Base-by-base conservation (phyloP, 2,113 vertebrate genomes). In the Malurus alboscapulatus region DNA sequence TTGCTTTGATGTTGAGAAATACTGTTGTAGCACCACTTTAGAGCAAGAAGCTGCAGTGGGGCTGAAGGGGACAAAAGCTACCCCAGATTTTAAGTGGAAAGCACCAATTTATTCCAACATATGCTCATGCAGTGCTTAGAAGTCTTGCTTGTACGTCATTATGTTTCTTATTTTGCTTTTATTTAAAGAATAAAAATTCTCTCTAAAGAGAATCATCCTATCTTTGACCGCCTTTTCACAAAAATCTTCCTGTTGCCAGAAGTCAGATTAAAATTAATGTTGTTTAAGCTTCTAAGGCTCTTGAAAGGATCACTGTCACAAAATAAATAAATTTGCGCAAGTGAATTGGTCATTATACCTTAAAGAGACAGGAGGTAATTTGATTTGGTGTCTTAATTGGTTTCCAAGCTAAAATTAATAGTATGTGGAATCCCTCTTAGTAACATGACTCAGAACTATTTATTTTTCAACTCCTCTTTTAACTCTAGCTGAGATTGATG, bases 401-500 rank as follows among this genome's bases (percentile, higher is more conserved):
- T 95, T 95, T 98, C 93, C 83, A 83, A 95, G 90, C 82, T 92
- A 73, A 84, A 94, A 96, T 97, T 94, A 95, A 95, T 96, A 95
- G 96, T 90, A 79, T 96, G 87, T 95, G 73, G 94, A 94, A 84
- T 97, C 95, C 94, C 95, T 96, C 94, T 91, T 93, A 94, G 77
- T 87, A 95, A 84, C 66, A 59, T 84, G 87, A 90, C 94, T 93
- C 90, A 51, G 76, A 58, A 88, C 55, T 93, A 92, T 94, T 90
- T 94, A 85, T 95, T 97, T 97, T 92, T 93, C 90, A 87, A 66
- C 94, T 92, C 40, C 83, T 71, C 96, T 96, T 97, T 97, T 96
- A 97, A 97, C 96, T 96, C 91, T 36, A n/a, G 85, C 73, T 51
- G 86, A 97, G 97, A 98, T 96, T 96, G 96, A 97, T 96, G 71